A percentile compares a stretch with the other conserved stretches of the same genome.
phyloP scores from a whole-genome alignment of 2,888 invertebrate genomes.

The Drosophila mayaguana region DNA sequence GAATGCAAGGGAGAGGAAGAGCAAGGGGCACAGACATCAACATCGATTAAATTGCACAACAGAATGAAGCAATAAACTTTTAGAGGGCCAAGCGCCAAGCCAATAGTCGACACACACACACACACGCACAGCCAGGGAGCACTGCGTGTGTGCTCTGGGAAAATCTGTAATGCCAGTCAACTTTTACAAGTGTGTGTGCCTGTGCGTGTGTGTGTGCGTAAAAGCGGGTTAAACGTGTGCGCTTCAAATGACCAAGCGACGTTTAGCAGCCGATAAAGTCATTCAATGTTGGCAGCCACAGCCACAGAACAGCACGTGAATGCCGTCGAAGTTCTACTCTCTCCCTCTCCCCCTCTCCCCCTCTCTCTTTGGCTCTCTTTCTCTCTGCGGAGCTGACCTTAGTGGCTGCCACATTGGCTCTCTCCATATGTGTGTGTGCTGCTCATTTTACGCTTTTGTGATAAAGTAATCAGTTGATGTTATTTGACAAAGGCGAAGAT shows the following conservation, averaged over 20 bases:
- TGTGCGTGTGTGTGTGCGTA: conserved; percentile 56
- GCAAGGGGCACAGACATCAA: conserved; percentile 34
- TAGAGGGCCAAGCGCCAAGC: conserved; percentile 61
- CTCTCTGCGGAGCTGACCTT: conserved; percentile 7
- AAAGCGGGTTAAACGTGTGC: conserved; percentile 80
- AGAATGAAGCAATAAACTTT: conserved; percentile 80
- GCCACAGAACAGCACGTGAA: conserved; percentile 66
- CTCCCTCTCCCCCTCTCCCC: conserved; percentile 8
- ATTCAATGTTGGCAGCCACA: conserved; percentile 69
- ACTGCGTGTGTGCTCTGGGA: conserved; percentile 26
- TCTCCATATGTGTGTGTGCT: conserved; percentile 22
- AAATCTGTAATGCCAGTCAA: conserved; percentile 61
- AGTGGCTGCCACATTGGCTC: not conserved
- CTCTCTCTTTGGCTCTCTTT: conserved; percentile 5
- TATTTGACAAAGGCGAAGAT: conserved; percentile 71
- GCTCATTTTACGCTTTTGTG: conserved; percentile 76
- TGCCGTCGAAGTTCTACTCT: conserved; percentile 45
- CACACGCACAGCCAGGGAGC: conserved; percentile 1
- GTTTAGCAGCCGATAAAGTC: conserved; percentile 81
- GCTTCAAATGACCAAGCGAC: conserved; percentile 79
- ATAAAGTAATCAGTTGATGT: conserved; percentile 81
- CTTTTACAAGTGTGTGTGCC: conserved; percentile 24
- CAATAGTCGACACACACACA: conserved; percentile 45
- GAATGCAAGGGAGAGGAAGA: no score
- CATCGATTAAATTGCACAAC: conserved; percentile 79